Conservation (phyloP, 2,113 vertebrate species). For the Muscicapa adusta region DNA sequence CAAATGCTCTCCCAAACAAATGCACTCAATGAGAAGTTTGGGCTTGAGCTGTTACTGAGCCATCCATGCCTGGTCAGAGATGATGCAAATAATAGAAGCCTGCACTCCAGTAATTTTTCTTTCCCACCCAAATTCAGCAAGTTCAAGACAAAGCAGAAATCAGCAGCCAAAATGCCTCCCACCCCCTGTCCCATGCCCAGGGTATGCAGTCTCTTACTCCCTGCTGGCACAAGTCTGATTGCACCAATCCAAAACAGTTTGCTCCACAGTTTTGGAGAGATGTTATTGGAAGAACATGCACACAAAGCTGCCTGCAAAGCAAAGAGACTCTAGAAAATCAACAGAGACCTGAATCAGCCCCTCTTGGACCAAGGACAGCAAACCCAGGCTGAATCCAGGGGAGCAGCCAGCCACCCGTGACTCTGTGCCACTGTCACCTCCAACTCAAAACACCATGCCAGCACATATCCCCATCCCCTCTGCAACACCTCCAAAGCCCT, state of each 20-base stretch:
- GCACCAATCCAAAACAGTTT: background rate
- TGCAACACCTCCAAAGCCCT: background rate
- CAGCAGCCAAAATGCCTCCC: background rate
- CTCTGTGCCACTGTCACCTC: background rate
- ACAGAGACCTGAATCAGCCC: background rate
- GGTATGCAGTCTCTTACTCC: background rate
- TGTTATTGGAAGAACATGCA: background rate
- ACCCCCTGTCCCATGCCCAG: background rate
- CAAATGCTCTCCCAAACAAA: background rate
- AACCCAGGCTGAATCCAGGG: background rate
- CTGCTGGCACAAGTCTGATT: background rate
- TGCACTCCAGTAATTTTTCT: background rate
- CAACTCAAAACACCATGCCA: accelerated
- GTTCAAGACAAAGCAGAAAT: background rate
- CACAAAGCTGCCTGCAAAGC: background rate
- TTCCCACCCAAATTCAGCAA: background rate
- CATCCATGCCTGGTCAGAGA: background rate
- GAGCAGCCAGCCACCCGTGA: accelerated
- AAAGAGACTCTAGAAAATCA: background rate
- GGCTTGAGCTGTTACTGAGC: background rate
- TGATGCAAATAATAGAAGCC: background rate
- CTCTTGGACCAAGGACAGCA: background rate
- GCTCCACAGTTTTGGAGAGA: background rate
- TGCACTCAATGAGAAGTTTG: background rate
- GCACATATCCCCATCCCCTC: background rate